phyloP scores from a whole-genome alignment of 2,797 vertebrate species.

The Paramormyrops hopkinsi region DNA sequence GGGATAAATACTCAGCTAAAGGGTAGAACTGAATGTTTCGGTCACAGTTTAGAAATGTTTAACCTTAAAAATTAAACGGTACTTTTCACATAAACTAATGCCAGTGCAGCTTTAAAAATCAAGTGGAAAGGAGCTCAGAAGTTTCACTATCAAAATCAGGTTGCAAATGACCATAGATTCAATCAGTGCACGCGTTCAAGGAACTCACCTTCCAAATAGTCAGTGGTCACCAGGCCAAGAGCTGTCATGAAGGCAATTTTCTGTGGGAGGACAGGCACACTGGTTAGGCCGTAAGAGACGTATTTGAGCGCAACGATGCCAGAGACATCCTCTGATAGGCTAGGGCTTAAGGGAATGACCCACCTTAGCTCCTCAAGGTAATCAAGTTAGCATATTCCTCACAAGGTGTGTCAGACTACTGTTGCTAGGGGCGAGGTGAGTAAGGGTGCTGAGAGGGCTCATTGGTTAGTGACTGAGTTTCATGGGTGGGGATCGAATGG shows the following conservation, averaged over 20 bases:
- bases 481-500: background rate
- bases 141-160: background rate
- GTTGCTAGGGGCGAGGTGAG: background rate
- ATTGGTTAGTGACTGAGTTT: background rate
- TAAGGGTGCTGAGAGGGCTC: background rate
- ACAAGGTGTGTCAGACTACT: background rate
- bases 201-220: slow-evolving; percentile 87
- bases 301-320: background rate
- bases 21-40: background rate
- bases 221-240: slow-evolving; percentile 88
- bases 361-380: background rate
- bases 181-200: background rate
- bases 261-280: slow-evolving; percentile 49
- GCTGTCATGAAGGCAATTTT: slow-evolving; percentile 98
- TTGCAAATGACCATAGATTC: background rate
- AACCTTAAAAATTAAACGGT: background rate
- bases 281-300: background rate
- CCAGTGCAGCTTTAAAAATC: background rate
- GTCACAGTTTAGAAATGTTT: slow-evolving; percentile 4
- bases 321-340: background rate
- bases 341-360: background rate
- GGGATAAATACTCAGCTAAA: background rate
- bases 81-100: background rate
- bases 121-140: background rate
- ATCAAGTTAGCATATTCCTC: background rate